Evolutionary conservation across 2,113 vertebrate genomes (phyloP), one percentile per base, ranked within the genome.

Genomic region (Ibidorhyncha struthersii): DNA sequence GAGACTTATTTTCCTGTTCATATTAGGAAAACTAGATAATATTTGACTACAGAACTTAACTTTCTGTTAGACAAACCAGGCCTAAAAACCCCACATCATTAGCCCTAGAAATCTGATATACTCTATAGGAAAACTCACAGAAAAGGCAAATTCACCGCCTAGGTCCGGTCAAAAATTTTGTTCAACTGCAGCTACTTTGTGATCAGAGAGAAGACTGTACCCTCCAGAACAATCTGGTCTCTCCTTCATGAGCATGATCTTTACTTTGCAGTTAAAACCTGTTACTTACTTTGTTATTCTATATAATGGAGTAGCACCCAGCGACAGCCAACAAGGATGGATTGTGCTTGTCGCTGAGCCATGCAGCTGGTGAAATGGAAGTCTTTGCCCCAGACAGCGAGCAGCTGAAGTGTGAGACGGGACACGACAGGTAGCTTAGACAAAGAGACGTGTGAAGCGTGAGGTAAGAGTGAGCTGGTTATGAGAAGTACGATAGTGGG

Each of bases 361-460:
- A 8, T 70, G 77, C 78, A 55, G 77, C 73, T 76, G 95, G 53
- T 55, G 82, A 69, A 93, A 94, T 41, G 71, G 32, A 82, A 91
- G 49, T 27, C 66, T 30, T 53, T 76, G 80, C 53, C 72, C 79
- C 90, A 78, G 41, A 36, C 50, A 58, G 72, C 0, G 8, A 87
- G 81, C 83, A 82, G 69, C 58, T 79, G 49, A 92, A 79, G 77
- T 87, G 90, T 53, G 84, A 97, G 90, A 90, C 5, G 0, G 38
- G 90, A 96, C 79, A 40, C 86, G 86, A 78, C 70, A 95, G 85
- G 87, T 87, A 90, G 65, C 91, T 95, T 22, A 69, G 86, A 82
- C 47, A 71, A 70, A 49, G 58, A 3, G 8, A 85, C 0, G 18
- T 32, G 82, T 36, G 86, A 66, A 90, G 52, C 70, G 84, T 1